Conservation (phyloP, 1,140 invertebrate genomes). For the Antheraea mylitta region DNA sequence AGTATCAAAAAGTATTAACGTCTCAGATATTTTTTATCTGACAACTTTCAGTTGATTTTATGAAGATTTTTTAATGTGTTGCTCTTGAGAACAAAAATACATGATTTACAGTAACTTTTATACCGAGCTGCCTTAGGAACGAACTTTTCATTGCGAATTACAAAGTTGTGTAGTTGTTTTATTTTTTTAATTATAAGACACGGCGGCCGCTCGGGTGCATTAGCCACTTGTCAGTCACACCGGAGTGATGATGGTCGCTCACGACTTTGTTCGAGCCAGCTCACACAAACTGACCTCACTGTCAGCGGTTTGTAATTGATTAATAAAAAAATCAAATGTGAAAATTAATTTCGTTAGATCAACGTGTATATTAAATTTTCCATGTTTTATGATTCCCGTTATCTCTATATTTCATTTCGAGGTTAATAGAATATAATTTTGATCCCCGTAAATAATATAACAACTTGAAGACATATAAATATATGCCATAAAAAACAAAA, state of each 20-base stretch:
- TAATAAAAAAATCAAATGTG: constrained; percentile 3
- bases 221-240: constrained; percentile 49
- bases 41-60: not conserved
- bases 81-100: not conserved
- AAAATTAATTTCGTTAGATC: not conserved
- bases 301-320: constrained; percentile 12
- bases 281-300: constrained; percentile 20
- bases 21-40: not conserved
- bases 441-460: no score
- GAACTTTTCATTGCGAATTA: not conserved
- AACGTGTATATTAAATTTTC: not conserved
- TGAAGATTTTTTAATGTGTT: not conserved
- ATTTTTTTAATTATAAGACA: not conserved
- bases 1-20: not conserved
- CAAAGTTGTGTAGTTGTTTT: not conserved
- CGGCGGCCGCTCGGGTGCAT: constrained; percentile 44
- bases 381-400: no score
- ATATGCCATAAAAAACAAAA: no score
- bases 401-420: no score
- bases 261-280: constrained; percentile 28
- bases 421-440: no score
- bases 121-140: not conserved
- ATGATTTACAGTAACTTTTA: not conserved
- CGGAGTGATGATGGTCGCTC: constrained; percentile 40
- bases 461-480: no score